These are phyloP conservation scores for Petrophora chlorosata DNA, from an alignment of 2,888 invertebrate species.

Conservation along the genomic window DNA sequence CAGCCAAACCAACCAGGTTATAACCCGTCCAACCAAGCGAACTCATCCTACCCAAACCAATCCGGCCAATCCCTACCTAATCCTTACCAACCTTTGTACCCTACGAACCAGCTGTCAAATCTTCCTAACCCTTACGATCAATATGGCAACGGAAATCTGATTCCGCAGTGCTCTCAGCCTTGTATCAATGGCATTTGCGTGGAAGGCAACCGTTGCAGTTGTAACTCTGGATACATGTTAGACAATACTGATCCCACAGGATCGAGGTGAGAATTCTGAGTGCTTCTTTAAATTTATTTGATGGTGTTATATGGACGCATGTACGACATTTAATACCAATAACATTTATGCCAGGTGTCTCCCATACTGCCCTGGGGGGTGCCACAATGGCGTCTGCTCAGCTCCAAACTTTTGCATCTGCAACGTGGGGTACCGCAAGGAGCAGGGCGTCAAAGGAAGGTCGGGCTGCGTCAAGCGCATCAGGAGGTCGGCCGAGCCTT, in stretches of 20 bases:
- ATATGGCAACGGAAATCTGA: conserved; percentile 29
- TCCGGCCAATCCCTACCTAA: conserved; percentile 1
- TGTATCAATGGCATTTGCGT: conserved; percentile 88
- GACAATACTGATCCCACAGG: conserved; percentile 64
- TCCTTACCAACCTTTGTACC: conserved; percentile 22
- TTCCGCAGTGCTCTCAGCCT: conserved; percentile 80
- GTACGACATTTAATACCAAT: too few relatives aligned
- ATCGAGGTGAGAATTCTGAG: conserved; percentile 47
- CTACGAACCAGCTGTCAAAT: conserved; percentile 26
- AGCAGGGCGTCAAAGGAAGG: conserved; percentile 85
- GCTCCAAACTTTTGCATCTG: conserved; percentile 90
- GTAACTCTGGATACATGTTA: conserved; percentile 77
- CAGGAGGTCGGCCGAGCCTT: conserved; percentile 51
- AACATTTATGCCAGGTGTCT: conserved; percentile 73
- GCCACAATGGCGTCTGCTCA: conserved; percentile 88
- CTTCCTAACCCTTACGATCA: conserved; percentile 24
- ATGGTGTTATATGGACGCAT: conserved; percentile 6
- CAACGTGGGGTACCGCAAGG: conserved; percentile 86
- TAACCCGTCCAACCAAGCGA: not conserved
- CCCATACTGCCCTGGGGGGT: conserved; percentile 87
- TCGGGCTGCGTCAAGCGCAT: conserved; percentile 81
- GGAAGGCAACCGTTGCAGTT: conserved; percentile 77
- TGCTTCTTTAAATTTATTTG: not conserved
- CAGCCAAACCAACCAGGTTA: conserved; percentile 9
- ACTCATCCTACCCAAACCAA: conserved; percentile 20